Conservation (phyloP, 1,140 invertebrate genomes). For the Pentalonia nigronervosa region DNA sequence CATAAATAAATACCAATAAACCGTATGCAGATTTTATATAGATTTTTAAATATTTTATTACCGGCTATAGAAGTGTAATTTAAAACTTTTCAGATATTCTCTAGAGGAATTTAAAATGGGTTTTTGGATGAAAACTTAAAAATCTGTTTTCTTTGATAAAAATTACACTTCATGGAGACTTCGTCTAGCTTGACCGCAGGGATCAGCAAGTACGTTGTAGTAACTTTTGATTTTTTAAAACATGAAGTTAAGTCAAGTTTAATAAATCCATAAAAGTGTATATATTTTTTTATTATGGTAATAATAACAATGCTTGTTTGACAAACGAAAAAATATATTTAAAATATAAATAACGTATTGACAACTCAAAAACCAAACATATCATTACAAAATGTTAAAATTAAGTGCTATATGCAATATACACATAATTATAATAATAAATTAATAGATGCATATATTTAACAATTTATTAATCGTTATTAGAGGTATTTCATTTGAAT, state of each 20-base stretch:
- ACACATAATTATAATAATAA: too few species aligned
- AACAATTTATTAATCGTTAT: background rate
- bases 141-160: background rate
- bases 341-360: background rate
- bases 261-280: background rate
- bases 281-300: background rate
- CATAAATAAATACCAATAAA: background rate
- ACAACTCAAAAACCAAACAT: background rate
- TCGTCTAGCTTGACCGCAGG: background rate
- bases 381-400: background rate
- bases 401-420: too few species aligned
- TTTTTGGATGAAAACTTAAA: constrained; percentile 16
- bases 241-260: background rate
- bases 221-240: background rate
- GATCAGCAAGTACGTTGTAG: background rate
- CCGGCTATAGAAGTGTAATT: background rate
- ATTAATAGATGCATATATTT: background rate
- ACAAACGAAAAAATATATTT: background rate
- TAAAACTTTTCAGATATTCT: constrained; percentile 31
- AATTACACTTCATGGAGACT: constrained; percentile 8
- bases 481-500: background rate
- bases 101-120: background rate
- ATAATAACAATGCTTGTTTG: background rate
- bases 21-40: background rate
- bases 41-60: background rate